A percentile compares a stretch with the other conserved stretches of the same genome.
Evolutionary conservation across 53 echinoderm and acorn worm genomes (phyloP).

Genomic region (Astropecten irregularis): DNA sequence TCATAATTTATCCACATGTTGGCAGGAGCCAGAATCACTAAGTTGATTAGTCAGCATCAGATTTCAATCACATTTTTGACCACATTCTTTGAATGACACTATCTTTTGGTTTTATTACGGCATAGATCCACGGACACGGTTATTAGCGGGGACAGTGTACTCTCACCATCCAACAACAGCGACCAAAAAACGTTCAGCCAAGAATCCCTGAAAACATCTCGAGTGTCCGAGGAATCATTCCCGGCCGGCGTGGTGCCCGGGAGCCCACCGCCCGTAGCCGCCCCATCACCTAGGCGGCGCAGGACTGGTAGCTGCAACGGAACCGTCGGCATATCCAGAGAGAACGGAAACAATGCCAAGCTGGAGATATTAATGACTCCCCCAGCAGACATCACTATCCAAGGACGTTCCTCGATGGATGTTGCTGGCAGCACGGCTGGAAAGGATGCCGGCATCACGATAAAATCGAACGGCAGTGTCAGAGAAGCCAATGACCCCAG

Average conservation of each 20-base stretch:
- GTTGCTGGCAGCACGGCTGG: too few species aligned
- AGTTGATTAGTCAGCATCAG: too few species aligned
- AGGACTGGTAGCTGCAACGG: constrained; percentile 12
- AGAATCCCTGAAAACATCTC: neutral
- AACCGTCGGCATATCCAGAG: neutral
- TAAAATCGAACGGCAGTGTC: too few species aligned
- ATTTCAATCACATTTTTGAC: too few species aligned
- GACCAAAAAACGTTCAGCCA: neutral
- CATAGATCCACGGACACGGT: constrained; percentile 87
- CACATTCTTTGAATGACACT: too few species aligned
- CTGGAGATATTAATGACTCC: neutral
- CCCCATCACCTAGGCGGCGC: constrained; percentile 2
- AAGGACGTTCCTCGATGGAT: too few species aligned
- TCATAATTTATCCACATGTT: too few species aligned
- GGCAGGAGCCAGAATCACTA: too few species aligned
- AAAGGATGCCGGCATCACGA: neutral
- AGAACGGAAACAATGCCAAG: neutral
- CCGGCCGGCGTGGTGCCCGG: neutral
- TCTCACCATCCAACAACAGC: constrained; percentile 63
- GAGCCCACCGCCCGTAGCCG: neutral
- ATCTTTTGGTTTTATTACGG: too few species aligned
- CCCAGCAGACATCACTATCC: neutral
- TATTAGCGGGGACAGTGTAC: constrained; percentile 77
- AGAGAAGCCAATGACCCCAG: neutral
- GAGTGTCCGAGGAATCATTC: neutral